Base-by-base conservation (phyloP, 2,888 invertebrate species). In the Lasioglossum malachurum region DNA sequence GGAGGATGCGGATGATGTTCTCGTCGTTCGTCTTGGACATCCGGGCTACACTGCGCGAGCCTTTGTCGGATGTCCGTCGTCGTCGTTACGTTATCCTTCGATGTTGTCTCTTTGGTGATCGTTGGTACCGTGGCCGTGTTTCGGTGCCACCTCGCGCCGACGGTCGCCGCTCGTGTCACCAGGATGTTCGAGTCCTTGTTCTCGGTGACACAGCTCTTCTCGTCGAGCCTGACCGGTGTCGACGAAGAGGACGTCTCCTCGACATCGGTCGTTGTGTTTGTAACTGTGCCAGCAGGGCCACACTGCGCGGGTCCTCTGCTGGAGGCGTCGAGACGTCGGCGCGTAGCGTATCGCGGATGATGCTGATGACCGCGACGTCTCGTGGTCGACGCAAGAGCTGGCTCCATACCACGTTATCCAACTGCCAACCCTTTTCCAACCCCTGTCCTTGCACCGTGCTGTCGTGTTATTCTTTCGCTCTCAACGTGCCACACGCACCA, bases 381-480 rank as follows among this genome's bases (percentile, higher is more conserved):
- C 78, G 93, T 92, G 87, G 94, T 92, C 87, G 95, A 91, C 82
- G 94, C 87, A 86, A 93, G 86, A 85, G 93, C 86, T 83, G 93
- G 94, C 87, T 95, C 95, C 95, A 95, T 95, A 31, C 84, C 82
- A 67, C 81, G 79, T 27, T 76, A 38, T 81, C 88, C 87, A 84
- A 79, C 87, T 89, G 88, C 78, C 83, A 83, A 86, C 86, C 87
- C 84, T 80, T 81, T 82, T 80, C 86, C 83, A 83, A 81, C 73
- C 87, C 97, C 95, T 97, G 91, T 35, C 60, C 97, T 97, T 95
- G 97, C 96, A 95, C 57, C 80, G 72, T 83, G 38, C 23, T 69
- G 35, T 38, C 81, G 71, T 41, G 71, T 74, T 78, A 38, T 72
- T 44, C 16, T 75, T 53, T 49, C 38, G 57, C 12, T 16, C 38